Conservation (phyloP, 2,888 invertebrate genomes). For the Brachypalpus laphriformis region DNA sequence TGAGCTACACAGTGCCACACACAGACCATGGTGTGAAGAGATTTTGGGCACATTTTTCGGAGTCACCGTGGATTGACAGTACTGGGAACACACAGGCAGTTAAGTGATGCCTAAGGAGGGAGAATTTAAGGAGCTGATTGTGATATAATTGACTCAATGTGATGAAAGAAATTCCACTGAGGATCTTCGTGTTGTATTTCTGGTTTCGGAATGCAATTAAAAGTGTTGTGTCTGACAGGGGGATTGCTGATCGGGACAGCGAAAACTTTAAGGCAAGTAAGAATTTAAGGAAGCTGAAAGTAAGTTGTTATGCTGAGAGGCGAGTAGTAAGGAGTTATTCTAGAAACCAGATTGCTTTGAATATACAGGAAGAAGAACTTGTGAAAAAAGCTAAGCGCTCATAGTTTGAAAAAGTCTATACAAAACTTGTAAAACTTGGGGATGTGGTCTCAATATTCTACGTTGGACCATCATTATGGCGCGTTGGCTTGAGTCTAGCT, state of each 20-base stretch:
- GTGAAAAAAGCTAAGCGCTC: too few relatives aligned
- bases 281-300: too few relatives aligned
- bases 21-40: conserved; percentile 64
- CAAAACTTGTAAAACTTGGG: too few relatives aligned
- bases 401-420: too few relatives aligned
- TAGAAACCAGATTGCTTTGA: too few relatives aligned
- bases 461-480: too few relatives aligned
- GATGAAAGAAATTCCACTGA: conserved; percentile 59
- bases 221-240: neutral
- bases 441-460: too few relatives aligned
- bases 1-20: conserved; percentile 45
- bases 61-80: conserved; percentile 46
- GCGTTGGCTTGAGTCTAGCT: too few relatives aligned
- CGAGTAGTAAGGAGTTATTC: too few relatives aligned
- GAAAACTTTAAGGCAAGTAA: neutral
- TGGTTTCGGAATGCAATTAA: conserved; percentile 31
- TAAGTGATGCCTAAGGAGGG: conserved; percentile 23
- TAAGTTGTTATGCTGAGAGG: too few relatives aligned
- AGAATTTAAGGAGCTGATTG: conserved; percentile 53
- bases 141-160: conserved; percentile 51
- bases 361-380: too few relatives aligned
- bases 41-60: conserved; percentile 46
- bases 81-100: conserved; percentile 50
- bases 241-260: neutral
- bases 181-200: neutral